Base-by-base conservation (phyloP, 2,113 vertebrate species). In the Petrocephalus zakoni region DNA sequence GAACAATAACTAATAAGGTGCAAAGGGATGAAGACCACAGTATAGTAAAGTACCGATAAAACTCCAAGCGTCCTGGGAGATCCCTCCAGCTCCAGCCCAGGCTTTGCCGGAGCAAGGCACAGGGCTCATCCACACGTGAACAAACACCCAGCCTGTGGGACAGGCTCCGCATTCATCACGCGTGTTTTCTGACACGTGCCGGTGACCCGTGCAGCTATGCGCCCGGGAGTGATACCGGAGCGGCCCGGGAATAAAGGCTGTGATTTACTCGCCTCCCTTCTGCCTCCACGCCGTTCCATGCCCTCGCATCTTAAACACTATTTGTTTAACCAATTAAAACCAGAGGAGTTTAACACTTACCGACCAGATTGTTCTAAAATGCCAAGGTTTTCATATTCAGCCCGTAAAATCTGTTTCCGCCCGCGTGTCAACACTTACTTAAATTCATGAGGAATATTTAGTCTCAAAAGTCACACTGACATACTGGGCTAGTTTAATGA, bases 101-200 rank as follows among this genome's bases (percentile, higher is more conserved):
- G 25, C 25, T 51, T 49, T 34, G 19, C n/a, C 51, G 81, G 52
- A 51, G 52, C n/a, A 5, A 22, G 22, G 68, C 52, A 56, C 29
- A 42, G 52, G 52, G 47, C 51, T 56, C 72, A 19, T 52, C 51
- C 87, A 75, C 37, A 87, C 87, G 68, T 88, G 61, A 56, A 88
- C n/a, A 88, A 88, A 82, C 87, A 82, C 49, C 29, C 53, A 34
- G 49, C 72, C 87, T 22, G 29, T 51, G 42, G 37, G 15, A 88
- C 87, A 87, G 64, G 29, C 87, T 82, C 37, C 25, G n/a, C 87
- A 88, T 88, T 88, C 68, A 87, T 75, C 47, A 78, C 9, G 61
- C 46, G 11, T 88, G 68, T 87, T 88, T 88, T 88, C 87, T 88
- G 72, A 81, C 87, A 88, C 21, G 21, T 88, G n/a, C 52, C 51